Base-by-base conservation (phyloP, 2,113 vertebrate species). In the Puma concolor region DNA sequence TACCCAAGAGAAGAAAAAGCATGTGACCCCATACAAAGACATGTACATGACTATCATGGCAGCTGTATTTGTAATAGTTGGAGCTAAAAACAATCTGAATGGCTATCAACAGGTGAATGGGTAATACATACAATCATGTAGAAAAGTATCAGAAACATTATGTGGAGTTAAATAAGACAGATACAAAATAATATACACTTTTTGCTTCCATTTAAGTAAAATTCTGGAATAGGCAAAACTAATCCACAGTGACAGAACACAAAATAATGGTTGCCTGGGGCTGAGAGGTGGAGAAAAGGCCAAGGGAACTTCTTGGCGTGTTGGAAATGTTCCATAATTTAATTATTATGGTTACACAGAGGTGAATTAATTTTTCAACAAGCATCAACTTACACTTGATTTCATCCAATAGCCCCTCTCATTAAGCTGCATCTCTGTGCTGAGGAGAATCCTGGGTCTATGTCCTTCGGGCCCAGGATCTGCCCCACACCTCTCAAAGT, bases 291-390 rank as follows among this genome's bases (percentile, higher is more conserved):
- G 23, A 83, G 57, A 54, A 90, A 66, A 31, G 33, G 44, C 8
- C 21, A 25, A 67, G 44, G 38, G 52, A 67, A 94, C 17, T 63
- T 84, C 52, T 82, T 74, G 38, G 25, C 36, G 27, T 82, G 66
- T 48, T 87, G 25, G 25, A 87, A 64, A 79, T 66, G 25, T 85
- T 81, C 17, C 79, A 21, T 57, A 52, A 64, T 44, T 81, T 95
- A 44, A 80, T 90, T 50, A 41, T 38, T 66, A 81, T 77, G 31
- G 27, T 80, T 67, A 60, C 5, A 69, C 1, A 72, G 33, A 38
- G 31, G 7, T 91, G 33, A 72, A 93, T 95, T 96, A 14, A 94
- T 94, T 96, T 95, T 48, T 67, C 81, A 88, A 38, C 63, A 31
- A 25, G 19, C 12, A 86, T 93, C 82, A 48, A 63, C 19, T 88